phyloP scores from a whole-genome alignment of 2,797 vertebrate species.

The Masticophis lateralis region DNA sequence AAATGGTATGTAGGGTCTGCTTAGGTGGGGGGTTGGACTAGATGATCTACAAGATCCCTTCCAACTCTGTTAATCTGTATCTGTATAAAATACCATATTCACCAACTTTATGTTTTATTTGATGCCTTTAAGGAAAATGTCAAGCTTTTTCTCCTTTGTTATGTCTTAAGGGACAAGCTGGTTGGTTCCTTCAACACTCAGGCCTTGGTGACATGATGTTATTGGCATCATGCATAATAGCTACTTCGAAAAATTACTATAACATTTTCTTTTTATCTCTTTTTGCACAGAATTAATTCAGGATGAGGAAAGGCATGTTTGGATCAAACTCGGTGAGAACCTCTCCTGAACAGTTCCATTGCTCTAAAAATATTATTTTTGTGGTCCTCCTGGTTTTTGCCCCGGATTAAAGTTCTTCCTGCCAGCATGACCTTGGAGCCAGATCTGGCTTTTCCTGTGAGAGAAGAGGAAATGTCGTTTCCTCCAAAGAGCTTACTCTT shows the following conservation, averaged over 20 bases:
- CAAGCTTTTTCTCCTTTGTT: neutral
- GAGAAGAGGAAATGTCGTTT: neutral
- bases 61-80: too few species aligned
- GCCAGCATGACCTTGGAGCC: neutral
- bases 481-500: neutral
- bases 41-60: too few species aligned
- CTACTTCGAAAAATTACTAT: neutral
- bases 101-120: neutral
- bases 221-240: neutral
- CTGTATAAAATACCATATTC: neutral
- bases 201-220: neutral
- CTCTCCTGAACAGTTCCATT: neutral
- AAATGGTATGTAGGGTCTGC: too few species aligned
- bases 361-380: conserved; percentile 7
- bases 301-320: neutral
- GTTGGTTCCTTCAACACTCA: neutral
- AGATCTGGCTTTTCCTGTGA: neutral
- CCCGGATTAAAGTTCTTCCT: neutral
- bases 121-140: neutral
- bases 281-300: neutral
- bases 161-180: neutral
- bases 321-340: neutral
- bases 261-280: neutral
- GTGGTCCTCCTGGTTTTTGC: neutral
- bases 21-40: too few species aligned